Conservation (phyloP, 2,888 invertebrate species). For the Harmothoe impar region DNA sequence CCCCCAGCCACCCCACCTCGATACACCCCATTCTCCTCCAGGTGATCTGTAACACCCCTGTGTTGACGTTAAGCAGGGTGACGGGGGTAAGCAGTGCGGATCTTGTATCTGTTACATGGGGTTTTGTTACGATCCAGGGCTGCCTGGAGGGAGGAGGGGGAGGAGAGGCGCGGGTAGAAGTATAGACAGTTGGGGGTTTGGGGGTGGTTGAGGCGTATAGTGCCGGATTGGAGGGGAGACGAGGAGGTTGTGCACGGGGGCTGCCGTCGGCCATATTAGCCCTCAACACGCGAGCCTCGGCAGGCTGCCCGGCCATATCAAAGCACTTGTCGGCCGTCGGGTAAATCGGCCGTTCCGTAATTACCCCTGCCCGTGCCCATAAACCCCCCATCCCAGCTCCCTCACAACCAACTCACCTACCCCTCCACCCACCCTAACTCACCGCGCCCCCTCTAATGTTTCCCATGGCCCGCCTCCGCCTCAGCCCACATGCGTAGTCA, state of each 20-base stretch:
- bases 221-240: not conserved
- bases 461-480: not conserved
- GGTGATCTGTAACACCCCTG: not conserved
- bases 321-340: slow-evolving; percentile 33
- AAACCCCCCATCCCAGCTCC: not conserved
- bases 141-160: not conserved
- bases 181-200: not conserved
- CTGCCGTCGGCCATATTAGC: slow-evolving; percentile 2
- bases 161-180: not conserved
- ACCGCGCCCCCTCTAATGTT: not conserved
- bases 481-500: slow-evolving; percentile 8
- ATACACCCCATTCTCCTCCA: not conserved
- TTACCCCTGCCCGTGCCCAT: slow-evolving; percentile 1
- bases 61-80: slow-evolving; percentile 2
- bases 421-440: slow-evolving; percentile 30
- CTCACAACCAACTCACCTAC: slow-evolving; percentile 1
- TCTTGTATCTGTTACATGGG: not conserved
- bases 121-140: slow-evolving; percentile 35
- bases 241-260: not conserved
- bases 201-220: not conserved
- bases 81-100: slow-evolving; percentile 10
- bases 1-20: not conserved
- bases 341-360: slow-evolving; percentile 11
- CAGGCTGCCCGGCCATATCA: slow-evolving; percentile 5
- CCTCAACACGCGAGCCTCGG: not conserved